Evolutionary conservation across 2,888 invertebrate species (phyloP).

Genomic region (Trichogramma evanescens): DNA sequence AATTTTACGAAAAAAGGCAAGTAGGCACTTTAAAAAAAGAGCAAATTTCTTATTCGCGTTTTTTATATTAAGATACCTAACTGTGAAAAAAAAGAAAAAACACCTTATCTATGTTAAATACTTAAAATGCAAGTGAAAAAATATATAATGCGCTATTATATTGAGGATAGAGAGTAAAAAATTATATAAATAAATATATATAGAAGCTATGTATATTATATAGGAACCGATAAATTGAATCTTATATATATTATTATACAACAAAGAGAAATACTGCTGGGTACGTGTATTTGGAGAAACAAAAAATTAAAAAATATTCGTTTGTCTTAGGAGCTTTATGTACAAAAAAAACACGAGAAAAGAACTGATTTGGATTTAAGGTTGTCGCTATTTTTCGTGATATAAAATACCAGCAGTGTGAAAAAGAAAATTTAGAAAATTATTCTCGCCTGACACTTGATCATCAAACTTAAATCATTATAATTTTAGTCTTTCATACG

Average conservation of each 20-base stretch:
- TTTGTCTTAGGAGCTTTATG: conserved; percentile 24
- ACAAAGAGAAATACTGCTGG: conserved; percentile 39
- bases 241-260: conserved; percentile 37
- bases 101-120: conserved; percentile 44
- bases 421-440: conserved; percentile 18
- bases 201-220: conserved; percentile 32
- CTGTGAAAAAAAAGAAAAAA: conserved; percentile 36
- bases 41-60: conserved; percentile 42
- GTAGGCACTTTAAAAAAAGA: conserved; percentile 13
- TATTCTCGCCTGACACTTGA: conserved; percentile 20
- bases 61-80: conserved; percentile 33
- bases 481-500: conserved; percentile 7
- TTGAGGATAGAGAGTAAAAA: conserved; percentile 39
- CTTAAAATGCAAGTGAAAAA: conserved; percentile 44
- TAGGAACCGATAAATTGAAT: conserved; percentile 27
- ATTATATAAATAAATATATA: conserved; percentile 38
- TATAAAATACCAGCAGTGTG: conserved; percentile 23
- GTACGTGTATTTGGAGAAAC: conserved; percentile 29
- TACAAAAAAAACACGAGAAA: conserved; percentile 16
- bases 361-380: conserved; percentile 23
- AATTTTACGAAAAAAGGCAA: conserved; percentile 25
- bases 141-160: conserved; percentile 43
- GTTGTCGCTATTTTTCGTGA: conserved; percentile 19
- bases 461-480: conserved; percentile 1
- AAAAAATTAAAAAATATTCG: conserved; percentile 21